These are phyloP conservation scores for Himalopsyche kuldschensis DNA, from an alignment of 2,888 invertebrate species.

Conservation along the genomic window DNA sequence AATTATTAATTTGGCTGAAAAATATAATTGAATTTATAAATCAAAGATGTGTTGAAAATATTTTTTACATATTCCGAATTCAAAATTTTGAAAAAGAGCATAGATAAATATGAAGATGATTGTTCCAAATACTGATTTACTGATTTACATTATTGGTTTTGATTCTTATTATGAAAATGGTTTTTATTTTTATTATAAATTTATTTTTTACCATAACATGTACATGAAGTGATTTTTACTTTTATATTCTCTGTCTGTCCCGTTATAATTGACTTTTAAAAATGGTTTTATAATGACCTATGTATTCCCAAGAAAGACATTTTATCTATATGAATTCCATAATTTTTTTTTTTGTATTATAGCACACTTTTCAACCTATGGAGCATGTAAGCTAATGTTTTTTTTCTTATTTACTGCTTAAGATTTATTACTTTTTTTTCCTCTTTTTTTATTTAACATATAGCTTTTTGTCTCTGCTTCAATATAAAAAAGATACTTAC, in stretches of 20 bases:
- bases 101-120: too few species aligned
- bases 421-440: neutral
- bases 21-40: too few species aligned
- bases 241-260: neutral
- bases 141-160: neutral
- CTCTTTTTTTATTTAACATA: neutral
- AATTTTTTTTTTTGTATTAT: slow-evolving; percentile 1
- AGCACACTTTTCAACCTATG: neutral
- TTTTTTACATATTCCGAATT: too few species aligned
- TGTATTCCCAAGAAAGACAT: neutral
- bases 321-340: slow-evolving; percentile 1
- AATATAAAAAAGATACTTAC: neutral
- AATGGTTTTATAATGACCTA: neutral
- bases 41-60: too few species aligned
- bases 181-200: neutral
- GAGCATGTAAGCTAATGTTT: slow-evolving; percentile 1
- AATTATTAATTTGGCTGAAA: too few species aligned
- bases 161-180: neutral
- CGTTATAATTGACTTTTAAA: neutral
- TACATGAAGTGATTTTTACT: neutral
- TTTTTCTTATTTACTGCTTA: neutral
- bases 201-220: neutral
- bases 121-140: too few species aligned
- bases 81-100: too few species aligned
- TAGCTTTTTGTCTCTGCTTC: neutral